Percentiles rank a stretch among this genome's conserved stretches.
Conservation (phyloP, 2,113 vertebrate species). For the Silurus glanis region DNA sequence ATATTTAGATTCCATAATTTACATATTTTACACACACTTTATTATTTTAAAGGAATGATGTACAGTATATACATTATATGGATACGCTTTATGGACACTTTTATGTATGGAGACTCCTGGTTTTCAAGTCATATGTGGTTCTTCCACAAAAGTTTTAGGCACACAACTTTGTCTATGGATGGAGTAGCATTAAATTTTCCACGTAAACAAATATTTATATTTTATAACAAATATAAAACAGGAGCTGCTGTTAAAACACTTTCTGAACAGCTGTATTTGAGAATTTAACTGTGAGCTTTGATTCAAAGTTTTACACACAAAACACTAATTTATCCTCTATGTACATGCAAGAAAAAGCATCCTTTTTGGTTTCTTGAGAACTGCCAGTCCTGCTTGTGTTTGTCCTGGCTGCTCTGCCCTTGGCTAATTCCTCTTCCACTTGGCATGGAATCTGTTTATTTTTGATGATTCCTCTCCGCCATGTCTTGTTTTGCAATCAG, state of each 20-base stretch:
- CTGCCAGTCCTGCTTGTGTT: conserved; percentile 35
- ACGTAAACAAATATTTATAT: too few relatives aligned
- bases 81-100: too few relatives aligned
- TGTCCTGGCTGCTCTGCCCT: conserved; percentile 35
- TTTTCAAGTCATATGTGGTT: too few relatives aligned
- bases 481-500: conserved; percentile 49
- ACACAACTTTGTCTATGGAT: too few relatives aligned
- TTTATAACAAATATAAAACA: too few relatives aligned
- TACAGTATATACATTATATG: too few relatives aligned
- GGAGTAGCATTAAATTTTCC: too few relatives aligned
- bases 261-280: not conserved
- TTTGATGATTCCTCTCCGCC: conserved; percentile 32
- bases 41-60: too few relatives aligned
- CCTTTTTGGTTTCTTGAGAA: conserved; percentile 15
- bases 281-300: not conserved
- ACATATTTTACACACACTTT: not conserved
- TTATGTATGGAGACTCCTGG: too few relatives aligned
- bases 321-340: not conserved
- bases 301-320: not conserved
- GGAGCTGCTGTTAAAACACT: not conserved
- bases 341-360: not conserved
- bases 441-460: conserved; percentile 46
- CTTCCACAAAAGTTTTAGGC: too few relatives aligned
- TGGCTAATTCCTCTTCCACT: conserved; percentile 26
- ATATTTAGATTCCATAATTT: not conserved